A percentile compares a stretch with the other conserved stretches of the same genome.
phyloP scores from a whole-genome alignment of 2,113 vertebrate genomes.

The Tragelaphus imberbis region DNA sequence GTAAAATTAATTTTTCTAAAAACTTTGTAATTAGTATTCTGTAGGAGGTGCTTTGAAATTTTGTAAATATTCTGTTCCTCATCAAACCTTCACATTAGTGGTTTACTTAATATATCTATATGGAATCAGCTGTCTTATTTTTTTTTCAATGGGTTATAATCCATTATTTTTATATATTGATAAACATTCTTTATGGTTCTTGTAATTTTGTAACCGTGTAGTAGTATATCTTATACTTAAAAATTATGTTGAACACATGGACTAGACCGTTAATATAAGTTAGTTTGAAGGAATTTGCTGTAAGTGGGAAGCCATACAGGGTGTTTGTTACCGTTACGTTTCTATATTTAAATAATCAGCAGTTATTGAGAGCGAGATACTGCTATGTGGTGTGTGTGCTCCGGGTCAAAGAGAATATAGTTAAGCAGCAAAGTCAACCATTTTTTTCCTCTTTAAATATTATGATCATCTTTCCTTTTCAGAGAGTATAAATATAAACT shows the following conservation, averaged over 20 bases:
- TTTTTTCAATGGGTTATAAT: background rate
- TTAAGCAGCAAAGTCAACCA: slow-evolving; percentile 10
- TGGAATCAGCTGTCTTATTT: background rate
- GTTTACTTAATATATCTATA: slow-evolving; percentile 1
- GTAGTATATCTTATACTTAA: background rate
- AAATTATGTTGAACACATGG: background rate
- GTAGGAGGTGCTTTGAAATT: background rate
- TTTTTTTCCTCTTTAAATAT: background rate
- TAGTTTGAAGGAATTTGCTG: slow-evolving; percentile 3
- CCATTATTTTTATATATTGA: slow-evolving; percentile 23
- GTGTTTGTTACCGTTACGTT: slow-evolving; percentile 2
- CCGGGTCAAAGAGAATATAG: background rate
- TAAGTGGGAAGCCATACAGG: background rate
- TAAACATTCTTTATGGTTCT: slow-evolving; percentile 4
- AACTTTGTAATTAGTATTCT: slow-evolving; percentile 18
- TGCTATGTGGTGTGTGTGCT: background rate
- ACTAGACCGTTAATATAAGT: slow-evolving; percentile 5
- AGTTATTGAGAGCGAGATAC: background rate
- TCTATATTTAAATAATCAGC: slow-evolving; percentile 34
- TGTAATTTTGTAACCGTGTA: background rate
- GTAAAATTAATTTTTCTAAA: background rate
- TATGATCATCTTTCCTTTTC: background rate
- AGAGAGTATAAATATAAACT: slow-evolving; percentile 21
- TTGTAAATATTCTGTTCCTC: background rate
- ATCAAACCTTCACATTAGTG: background rate